A percentile compares a stretch with the other conserved stretches of the same genome.
Conservation (phyloP, 2,888 invertebrate genomes). For the Andrena marginata region DNA sequence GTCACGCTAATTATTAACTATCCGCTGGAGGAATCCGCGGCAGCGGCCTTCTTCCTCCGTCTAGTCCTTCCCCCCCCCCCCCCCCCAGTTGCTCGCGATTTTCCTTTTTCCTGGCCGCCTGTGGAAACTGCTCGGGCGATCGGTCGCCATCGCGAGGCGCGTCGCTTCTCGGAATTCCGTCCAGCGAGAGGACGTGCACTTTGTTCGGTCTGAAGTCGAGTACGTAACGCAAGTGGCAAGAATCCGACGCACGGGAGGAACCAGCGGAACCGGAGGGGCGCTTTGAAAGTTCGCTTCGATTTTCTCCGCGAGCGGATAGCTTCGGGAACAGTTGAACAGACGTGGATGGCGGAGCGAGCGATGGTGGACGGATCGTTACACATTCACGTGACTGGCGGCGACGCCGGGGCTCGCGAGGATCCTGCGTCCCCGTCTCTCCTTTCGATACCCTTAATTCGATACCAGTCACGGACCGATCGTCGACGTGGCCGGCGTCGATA, state of each 20-base stretch:
- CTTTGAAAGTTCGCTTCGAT: too few species aligned
- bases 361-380: not conserved
- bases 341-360: not conserved
- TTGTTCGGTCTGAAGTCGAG: too few species aligned
- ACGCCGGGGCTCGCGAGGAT: not conserved
- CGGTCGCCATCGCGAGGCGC: not conserved
- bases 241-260: too few species aligned
- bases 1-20: slow-evolving; percentile 57
- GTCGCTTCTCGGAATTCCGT: slow-evolving; percentile 4
- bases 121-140: too few species aligned
- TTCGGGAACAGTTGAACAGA: too few species aligned
- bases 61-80: not conserved
- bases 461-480: slow-evolving; percentile 40
- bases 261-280: too few species aligned
- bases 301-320: too few species aligned
- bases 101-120: not conserved
- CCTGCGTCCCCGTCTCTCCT: not conserved
- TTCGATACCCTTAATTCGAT: slow-evolving; percentile 50
- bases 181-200: too few species aligned
- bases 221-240: too few species aligned
- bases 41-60: not conserved
- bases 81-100: slow-evolving; percentile 6
- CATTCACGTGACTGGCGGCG: not conserved
- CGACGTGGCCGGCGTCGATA: slow-evolving; percentile 47
- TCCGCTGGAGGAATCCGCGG: slow-evolving; percentile 37